phyloP scores from a whole-genome alignment of 2,888 invertebrate species.

The Escarpia spicata region DNA sequence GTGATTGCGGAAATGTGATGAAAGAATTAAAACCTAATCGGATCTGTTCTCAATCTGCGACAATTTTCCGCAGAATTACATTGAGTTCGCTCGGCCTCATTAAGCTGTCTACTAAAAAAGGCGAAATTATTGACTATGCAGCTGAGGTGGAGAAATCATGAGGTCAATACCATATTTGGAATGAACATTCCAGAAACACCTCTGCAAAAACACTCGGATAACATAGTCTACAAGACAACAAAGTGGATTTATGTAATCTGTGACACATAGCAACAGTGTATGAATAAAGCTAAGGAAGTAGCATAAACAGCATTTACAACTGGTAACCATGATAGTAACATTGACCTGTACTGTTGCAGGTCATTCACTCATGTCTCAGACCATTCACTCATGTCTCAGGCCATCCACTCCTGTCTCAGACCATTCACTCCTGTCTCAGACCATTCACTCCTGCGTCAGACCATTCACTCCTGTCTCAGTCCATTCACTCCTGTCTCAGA shows the following conservation, averaged over 20 bases:
- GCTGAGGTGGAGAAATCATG: not conserved
- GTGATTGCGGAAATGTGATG: not conserved
- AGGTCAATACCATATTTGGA: not conserved
- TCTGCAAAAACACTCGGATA: not conserved
- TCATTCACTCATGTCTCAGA: no score
- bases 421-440: no score
- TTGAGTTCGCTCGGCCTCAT: not conserved
- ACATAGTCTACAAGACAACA: not conserved
- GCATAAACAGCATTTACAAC: not conserved
- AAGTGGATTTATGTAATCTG: not conserved
- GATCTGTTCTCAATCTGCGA: slow-evolving; percentile 1
- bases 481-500: no score
- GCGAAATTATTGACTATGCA: not conserved
- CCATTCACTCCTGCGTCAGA: no score
- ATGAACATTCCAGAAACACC: not conserved
- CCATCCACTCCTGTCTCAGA: no score
- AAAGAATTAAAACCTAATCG: not conserved
- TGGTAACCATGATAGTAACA: not conserved
- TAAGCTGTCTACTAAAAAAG: not conserved
- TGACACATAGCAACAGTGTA: not conserved
- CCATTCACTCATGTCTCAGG: no score
- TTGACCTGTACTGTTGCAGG: not conserved
- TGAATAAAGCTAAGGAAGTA: not conserved
- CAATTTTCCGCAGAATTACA: not conserved
- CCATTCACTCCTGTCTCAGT: no score